Evolutionary conservation across 2,113 vertebrate species (phyloP).

Genomic region (Cervus canadensis): DNA sequence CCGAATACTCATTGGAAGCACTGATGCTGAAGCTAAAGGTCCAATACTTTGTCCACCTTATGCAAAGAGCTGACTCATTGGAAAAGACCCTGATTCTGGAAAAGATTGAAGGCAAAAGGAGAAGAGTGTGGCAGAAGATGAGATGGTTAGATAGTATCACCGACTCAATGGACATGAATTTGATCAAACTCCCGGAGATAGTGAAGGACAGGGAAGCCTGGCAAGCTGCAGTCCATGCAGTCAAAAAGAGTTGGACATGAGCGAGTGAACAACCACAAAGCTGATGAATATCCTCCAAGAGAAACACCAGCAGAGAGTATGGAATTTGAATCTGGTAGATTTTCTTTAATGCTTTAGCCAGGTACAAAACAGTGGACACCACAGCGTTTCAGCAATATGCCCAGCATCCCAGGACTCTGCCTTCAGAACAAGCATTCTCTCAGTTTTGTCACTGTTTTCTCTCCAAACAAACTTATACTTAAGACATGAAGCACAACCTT

Average conservation of each 20-base stretch:
- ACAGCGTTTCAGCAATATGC: constrained; percentile 28
- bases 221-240: neutral
- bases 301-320: constrained; percentile 57
- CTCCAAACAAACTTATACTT: neutral
- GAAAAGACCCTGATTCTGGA: neutral
- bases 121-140: neutral
- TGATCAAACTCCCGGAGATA: neutral
- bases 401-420: constrained; percentile 5
- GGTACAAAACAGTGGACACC: constrained; percentile 23
- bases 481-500: neutral
- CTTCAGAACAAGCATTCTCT: constrained; percentile 59
- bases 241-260: neutral
- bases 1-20: neutral
- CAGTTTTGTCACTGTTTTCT: constrained; percentile 43
- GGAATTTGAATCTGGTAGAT: constrained; percentile 36
- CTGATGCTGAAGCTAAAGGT: neutral
- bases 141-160: neutral
- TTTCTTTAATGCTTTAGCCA: constrained; percentile 63
- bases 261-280: neutral
- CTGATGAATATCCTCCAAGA: constrained; percentile 52
- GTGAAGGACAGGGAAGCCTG: neutral
- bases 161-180: neutral
- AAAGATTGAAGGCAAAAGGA: neutral
- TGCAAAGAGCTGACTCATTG: neutral
- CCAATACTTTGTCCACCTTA: neutral